Percentiles rank a stretch among this genome's conserved stretches.
Conservation (phyloP, 2,888 invertebrate genomes). For the Drosophila greeni region DNA sequence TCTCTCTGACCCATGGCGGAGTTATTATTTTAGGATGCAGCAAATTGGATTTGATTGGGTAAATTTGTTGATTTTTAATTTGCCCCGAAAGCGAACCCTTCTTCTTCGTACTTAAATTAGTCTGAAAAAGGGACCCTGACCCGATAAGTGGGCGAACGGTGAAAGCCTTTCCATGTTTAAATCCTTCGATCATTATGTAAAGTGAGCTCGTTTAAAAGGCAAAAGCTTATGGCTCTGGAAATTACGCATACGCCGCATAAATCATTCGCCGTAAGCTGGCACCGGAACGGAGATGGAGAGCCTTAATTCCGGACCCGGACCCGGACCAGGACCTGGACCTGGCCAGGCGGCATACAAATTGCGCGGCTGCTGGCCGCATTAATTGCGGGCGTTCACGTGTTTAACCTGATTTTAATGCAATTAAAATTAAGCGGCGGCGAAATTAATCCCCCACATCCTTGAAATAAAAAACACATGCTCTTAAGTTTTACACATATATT, state of each 20-base stretch:
- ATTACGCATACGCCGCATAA: conserved; percentile 54
- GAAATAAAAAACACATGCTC: background rate
- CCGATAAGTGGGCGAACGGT: conserved; percentile 27
- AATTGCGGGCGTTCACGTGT: conserved; percentile 41
- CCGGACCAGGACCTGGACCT: too few species aligned
- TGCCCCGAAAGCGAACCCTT: conserved; percentile 38
- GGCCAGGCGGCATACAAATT: conserved; percentile 51
- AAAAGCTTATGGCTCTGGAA: conserved; percentile 35
- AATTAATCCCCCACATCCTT: conserved; percentile 3
- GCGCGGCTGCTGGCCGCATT: conserved; percentile 46
- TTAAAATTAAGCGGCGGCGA: conserved; percentile 31
- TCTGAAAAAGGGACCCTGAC: conserved; percentile 5
- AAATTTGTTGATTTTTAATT: conserved; percentile 67
- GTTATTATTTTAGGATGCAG: conserved; percentile 61
- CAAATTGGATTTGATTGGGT: conserved; percentile 59
- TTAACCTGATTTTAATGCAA: conserved; percentile 42
- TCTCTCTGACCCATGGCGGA: conserved; percentile 12
- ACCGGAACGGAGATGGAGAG: conserved; percentile 3
- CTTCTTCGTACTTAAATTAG: conserved; percentile 56
- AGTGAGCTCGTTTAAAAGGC: conserved; percentile 47
- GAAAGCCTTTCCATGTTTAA: conserved; percentile 8
- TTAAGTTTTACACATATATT: conserved; percentile 17
- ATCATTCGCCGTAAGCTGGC: conserved; percentile 58
- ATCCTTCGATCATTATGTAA: conserved; percentile 38
- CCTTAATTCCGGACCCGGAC: conserved; percentile 3